Evolutionary conservation across 2,797 vertebrate genomes (phyloP).

Genomic region (Tiaroga cobitis): DNA sequence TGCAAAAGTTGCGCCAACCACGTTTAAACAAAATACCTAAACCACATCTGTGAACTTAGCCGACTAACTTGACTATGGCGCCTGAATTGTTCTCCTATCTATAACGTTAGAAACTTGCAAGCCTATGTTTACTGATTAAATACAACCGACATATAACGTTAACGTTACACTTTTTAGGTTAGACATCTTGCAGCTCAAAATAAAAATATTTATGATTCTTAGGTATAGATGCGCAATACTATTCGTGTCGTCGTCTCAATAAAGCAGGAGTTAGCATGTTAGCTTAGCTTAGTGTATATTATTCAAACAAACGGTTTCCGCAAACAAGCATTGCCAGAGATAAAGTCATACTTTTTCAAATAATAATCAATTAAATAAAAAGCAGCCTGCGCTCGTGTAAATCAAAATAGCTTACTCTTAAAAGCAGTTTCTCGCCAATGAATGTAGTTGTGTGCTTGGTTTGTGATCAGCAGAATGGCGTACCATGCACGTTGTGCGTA

Average conservation of each 20-base stretch:
- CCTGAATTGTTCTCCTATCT: constrained; percentile 1
- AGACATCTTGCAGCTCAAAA: neutral
- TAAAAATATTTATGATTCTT: neutral
- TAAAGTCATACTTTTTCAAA: neutral
- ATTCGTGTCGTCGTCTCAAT: neutral
- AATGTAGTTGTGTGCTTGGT: neutral
- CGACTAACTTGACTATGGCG: neutral
- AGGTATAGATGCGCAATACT: too few species aligned
- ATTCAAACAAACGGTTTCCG: neutral
- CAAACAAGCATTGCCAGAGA: neutral
- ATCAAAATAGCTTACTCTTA: constrained; percentile 36
- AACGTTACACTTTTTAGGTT: neutral
- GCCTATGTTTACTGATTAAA: neutral
- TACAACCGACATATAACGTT: neutral
- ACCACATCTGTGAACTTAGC: neutral
- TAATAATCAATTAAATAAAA: neutral
- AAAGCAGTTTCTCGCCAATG: constrained; percentile 37
- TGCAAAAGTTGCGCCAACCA: too few species aligned
- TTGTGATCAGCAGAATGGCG: constrained; percentile 54
- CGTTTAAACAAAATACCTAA: neutral
- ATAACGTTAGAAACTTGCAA: neutral
- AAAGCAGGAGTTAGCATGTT: constrained; percentile 12
- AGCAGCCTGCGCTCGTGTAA: rapidly evolving
- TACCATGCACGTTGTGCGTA: constrained; percentile 57
- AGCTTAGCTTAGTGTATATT: constrained; percentile 6